Evolutionary conservation across 2,113 vertebrate species (phyloP).

Genomic region (Antechinus flavipes): DNA sequence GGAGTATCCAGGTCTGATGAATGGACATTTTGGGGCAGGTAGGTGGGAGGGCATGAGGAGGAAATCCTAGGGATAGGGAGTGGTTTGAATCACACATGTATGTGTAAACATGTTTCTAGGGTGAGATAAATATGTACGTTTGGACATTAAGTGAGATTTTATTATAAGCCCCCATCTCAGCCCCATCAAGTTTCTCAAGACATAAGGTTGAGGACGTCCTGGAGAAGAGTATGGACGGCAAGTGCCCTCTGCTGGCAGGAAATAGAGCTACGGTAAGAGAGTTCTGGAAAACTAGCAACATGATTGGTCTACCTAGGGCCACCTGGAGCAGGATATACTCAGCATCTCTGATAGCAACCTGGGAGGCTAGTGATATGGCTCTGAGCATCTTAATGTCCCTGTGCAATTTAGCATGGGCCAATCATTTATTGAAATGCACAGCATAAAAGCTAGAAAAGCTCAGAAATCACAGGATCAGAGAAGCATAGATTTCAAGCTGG

Average conservation of each 20-base stretch:
- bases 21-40: background rate
- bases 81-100: background rate
- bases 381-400: background rate
- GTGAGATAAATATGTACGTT: background rate
- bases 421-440: background rate
- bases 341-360: background rate
- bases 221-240: background rate
- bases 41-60: background rate
- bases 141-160: background rate
- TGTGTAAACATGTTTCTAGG: background rate
- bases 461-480: background rate
- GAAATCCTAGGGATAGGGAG: background rate
- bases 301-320: background rate
- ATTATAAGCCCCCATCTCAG: background rate
- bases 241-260: constrained; percentile 67
- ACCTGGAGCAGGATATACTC: background rate
- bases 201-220: background rate
- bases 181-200: background rate
- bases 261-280: background rate
- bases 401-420: background rate
- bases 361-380: background rate
- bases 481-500: background rate
- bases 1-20: background rate
- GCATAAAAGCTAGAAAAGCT: background rate
- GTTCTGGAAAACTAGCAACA: background rate